These are phyloP conservation scores for Timema cristinae DNA, from an alignment of 2,888 invertebrate genomes.

Conservation along the genomic window DNA sequence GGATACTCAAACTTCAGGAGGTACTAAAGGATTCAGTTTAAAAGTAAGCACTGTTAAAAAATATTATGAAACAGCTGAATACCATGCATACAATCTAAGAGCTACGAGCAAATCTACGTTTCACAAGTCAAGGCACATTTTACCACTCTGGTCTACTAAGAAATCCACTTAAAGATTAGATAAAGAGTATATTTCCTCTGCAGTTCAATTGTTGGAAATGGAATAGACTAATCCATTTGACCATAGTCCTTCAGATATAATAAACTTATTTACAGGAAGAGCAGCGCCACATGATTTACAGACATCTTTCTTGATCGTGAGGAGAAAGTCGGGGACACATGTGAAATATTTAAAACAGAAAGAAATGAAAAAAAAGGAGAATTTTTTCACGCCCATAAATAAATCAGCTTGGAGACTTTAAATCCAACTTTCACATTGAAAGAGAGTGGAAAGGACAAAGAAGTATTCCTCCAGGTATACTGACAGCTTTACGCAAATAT, in stretches of 20 bases:
- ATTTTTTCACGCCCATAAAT: no score
- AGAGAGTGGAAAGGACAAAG: no score
- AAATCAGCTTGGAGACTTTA: no score
- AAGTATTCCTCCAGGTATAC: no score
- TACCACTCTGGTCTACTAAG: background rate
- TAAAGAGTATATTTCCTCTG: background rate
- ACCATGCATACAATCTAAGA: background rate
- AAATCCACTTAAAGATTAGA: background rate
- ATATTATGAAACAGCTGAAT: background rate
- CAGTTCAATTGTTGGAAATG: background rate
- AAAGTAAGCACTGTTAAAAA: background rate
- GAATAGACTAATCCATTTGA: constrained; percentile 11
- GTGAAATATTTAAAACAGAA: no score
- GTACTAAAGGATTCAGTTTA: background rate
- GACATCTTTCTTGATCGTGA: no score
- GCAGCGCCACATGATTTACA: no score
- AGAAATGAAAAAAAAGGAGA: no score
- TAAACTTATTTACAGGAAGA: background rate
- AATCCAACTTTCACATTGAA: no score
- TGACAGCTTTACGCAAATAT: no score
- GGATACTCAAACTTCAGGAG: background rate
- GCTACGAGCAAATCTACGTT: background rate
- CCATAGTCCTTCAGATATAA: background rate
- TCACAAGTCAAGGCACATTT: background rate
- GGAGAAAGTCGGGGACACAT: no score